A percentile compares a stretch with the other conserved stretches of the same genome.
These are phyloP conservation scores for Cataglyphis livida DNA, from an alignment of 2,888 invertebrate species.

Conservation along the genomic window DNA sequence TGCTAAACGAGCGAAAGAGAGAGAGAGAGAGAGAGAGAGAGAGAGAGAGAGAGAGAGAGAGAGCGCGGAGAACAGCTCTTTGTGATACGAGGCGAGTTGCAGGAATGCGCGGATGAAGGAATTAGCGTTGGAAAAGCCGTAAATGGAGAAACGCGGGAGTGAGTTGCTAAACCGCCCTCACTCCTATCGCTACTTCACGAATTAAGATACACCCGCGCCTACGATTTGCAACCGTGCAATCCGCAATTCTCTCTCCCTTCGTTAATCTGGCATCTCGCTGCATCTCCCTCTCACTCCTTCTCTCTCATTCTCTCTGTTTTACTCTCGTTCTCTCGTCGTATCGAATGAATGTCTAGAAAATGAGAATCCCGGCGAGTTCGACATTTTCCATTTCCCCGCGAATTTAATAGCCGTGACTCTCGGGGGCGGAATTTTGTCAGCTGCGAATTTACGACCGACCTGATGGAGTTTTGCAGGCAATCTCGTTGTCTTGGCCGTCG, in stretches of 20 bases:
- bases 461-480: slow-evolving; percentile 37
- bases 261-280: too few species aligned
- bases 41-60: too few species aligned
- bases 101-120: slow-evolving; percentile 60
- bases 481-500: neutral
- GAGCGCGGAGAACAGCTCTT: neutral
- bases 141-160: slow-evolving; percentile 58
- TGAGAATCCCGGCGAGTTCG: slow-evolving; percentile 37
- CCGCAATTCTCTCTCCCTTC: neutral
- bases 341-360: slow-evolving; percentile 16
- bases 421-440: slow-evolving; percentile 14
- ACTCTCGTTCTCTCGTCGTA: neutral
- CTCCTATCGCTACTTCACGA: slow-evolving; percentile 46
- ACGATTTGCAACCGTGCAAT: neutral
- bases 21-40: too few species aligned
- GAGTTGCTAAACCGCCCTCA: slow-evolving; percentile 37
- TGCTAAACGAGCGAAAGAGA: slow-evolving; percentile 51
- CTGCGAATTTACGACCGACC: slow-evolving; percentile 29
- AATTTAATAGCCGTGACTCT: slow-evolving; percentile 28
- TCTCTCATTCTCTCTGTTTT: neutral
- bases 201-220: slow-evolving; percentile 52
- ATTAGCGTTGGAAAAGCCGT: slow-evolving; percentile 54
- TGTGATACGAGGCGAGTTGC: slow-evolving; percentile 9
- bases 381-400: slow-evolving; percentile 32
- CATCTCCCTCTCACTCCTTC: neutral